A percentile compares a stretch with the other conserved stretches of the same genome.
These are phyloP conservation scores for Glaucopsyche alexis DNA, from an alignment of 2,888 invertebrate genomes.

Conservation along the genomic window DNA sequence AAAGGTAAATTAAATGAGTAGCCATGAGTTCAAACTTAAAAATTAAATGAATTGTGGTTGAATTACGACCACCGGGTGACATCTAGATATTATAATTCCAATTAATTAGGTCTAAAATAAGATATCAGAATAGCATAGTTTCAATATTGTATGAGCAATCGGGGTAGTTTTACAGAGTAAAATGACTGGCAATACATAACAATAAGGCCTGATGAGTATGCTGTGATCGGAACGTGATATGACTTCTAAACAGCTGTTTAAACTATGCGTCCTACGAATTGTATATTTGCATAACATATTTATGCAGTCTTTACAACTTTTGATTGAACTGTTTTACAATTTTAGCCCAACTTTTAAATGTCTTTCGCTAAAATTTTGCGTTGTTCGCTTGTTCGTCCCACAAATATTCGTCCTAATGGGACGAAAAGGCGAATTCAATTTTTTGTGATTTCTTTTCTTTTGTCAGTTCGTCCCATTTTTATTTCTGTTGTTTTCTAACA, in stretches of 20 bases:
- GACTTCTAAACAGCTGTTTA: slow-evolving; percentile 19
- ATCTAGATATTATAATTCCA: neutral
- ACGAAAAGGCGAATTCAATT: too few relatives aligned
- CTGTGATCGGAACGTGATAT: slow-evolving; percentile 13
- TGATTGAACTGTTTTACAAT: neutral
- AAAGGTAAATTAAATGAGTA: too few relatives aligned
- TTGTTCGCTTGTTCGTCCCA: too few relatives aligned
- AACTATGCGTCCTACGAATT: slow-evolving; percentile 17
- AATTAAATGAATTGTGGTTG: too few relatives aligned
- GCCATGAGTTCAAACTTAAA: too few relatives aligned
- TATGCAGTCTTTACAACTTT: slow-evolving; percentile 8
- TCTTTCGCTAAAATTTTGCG: too few relatives aligned
- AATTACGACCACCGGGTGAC: too few relatives aligned
- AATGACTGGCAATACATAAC: slow-evolving; percentile 9
- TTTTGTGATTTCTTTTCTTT: too few relatives aligned
- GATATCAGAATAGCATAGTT: neutral
- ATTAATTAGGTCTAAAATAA: neutral
- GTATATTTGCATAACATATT: slow-evolving; percentile 19
- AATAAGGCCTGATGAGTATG: slow-evolving; percentile 11
- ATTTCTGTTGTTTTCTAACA: too few relatives aligned
- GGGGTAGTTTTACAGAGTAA: neutral
- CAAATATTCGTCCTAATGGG: too few relatives aligned
- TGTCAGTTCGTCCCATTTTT: too few relatives aligned
- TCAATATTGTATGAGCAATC: slow-evolving; percentile 2
- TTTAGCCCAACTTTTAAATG: too few relatives aligned